phyloP scores from a whole-genome alignment of 1,140 invertebrate species.

The Zaprionus tsacasi region DNA sequence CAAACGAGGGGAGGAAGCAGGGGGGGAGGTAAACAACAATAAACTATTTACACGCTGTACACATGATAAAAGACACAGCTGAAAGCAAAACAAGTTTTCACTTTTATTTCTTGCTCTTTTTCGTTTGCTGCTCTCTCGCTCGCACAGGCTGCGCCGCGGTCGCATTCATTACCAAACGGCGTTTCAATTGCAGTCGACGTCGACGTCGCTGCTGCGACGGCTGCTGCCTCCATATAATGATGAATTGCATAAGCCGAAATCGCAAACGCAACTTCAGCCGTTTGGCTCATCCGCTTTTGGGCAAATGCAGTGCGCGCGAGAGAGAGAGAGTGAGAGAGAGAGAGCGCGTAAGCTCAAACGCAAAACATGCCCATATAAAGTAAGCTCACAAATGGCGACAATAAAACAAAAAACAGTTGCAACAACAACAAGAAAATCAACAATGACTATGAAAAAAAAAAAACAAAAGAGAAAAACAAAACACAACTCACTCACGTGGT shows the following conservation, averaged over 20 bases:
- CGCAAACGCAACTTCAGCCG: slow-evolving; percentile 52
- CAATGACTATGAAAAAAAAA: slow-evolving; percentile 43
- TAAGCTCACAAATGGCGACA: slow-evolving; percentile 51
- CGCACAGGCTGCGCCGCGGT: slow-evolving; percentile 47
- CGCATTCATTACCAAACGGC: slow-evolving; percentile 74
- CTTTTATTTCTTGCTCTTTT: slow-evolving; percentile 55
- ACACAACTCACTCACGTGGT: slow-evolving; percentile 34
- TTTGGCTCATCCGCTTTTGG: slow-evolving; percentile 63
- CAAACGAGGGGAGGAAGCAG: slow-evolving; percentile 4
- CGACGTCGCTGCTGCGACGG: slow-evolving; percentile 25
- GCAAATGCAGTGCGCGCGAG: slow-evolving; percentile 26
- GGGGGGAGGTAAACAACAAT: slow-evolving; percentile 29
- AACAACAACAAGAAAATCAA: slow-evolving; percentile 45
- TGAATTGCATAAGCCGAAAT: slow-evolving; percentile 78
- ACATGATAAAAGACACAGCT: slow-evolving; percentile 51
- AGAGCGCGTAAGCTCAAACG: slow-evolving; percentile 8
- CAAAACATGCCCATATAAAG: slow-evolving; percentile 71
- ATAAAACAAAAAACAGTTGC: slow-evolving; percentile 38
- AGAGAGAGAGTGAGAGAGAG: neutral
- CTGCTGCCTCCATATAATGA: slow-evolving; percentile 75
- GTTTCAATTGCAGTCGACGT: slow-evolving; percentile 69
- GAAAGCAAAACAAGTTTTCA: slow-evolving; percentile 79
- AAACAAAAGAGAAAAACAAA: slow-evolving; percentile 33
- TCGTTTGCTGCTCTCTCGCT: slow-evolving; percentile 35
- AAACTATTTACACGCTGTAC: slow-evolving; percentile 40